These are phyloP conservation scores for Myxocyprinus asiaticus DNA, from an alignment of 2,113 vertebrate genomes.

Conservation along the genomic window DNA sequence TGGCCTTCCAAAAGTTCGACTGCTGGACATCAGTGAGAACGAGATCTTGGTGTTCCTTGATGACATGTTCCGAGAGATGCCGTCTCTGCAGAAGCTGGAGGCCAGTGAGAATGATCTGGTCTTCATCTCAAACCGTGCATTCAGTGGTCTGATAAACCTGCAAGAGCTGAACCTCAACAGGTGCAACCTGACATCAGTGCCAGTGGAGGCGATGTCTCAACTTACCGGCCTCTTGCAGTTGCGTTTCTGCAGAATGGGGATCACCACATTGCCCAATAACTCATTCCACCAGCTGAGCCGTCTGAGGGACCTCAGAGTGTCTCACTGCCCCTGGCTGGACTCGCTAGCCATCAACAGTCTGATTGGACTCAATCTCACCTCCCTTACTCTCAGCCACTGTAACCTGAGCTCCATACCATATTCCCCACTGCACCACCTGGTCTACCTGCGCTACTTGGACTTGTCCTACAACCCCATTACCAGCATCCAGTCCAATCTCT, in stretches of 20 bases:
- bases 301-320: slow-evolving; percentile 77
- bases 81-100: slow-evolving; percentile 69
- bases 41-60: slow-evolving; percentile 85
- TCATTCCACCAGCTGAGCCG: slow-evolving; percentile 71
- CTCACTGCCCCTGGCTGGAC: slow-evolving; percentile 75
- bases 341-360: slow-evolving; percentile 78
- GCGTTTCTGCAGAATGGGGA: slow-evolving; percentile 69
- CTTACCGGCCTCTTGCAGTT: slow-evolving; percentile 71
- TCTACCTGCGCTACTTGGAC: slow-evolving; percentile 80
- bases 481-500: slow-evolving; percentile 66
- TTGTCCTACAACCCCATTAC: slow-evolving; percentile 86
- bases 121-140: slow-evolving; percentile 80
- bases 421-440: slow-evolving; percentile 76
- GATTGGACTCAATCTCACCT: slow-evolving; percentile 81
- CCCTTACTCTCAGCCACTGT: slow-evolving; percentile 76
- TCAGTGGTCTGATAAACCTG: slow-evolving; percentile 71
- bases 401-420: slow-evolving; percentile 80
- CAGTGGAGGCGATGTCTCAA: slow-evolving; percentile 74
- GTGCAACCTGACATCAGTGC: slow-evolving; percentile 80
- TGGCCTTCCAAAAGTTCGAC: slow-evolving; percentile 72
- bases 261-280: slow-evolving; percentile 72
- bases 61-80: slow-evolving; percentile 78
- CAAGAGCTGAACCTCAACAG: slow-evolving; percentile 78
- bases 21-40: slow-evolving; percentile 83
- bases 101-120: slow-evolving; percentile 78